Base-by-base conservation (phyloP, 64 coral and sea anemone genomes). In the Montipora cactus region DNA sequence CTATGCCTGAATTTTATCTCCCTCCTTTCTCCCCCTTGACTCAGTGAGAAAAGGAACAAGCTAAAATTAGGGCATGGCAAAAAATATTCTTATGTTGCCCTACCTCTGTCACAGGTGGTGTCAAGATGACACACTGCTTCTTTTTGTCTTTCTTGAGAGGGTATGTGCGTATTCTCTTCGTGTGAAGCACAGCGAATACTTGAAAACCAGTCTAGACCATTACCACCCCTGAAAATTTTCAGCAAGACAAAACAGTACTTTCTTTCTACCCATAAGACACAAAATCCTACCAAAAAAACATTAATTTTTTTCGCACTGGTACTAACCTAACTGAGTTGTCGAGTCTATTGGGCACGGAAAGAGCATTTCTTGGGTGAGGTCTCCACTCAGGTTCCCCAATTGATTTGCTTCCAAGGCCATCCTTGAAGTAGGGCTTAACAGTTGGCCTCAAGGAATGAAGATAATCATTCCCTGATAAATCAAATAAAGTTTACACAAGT, bases 301-400 rank as follows among this genome's bases (percentile, higher is more conserved):
- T 37, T 37, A 37, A 37, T 37, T 37, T 37, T 37, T 37, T 37
- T 37, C 37, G 2, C 37, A 37, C 37, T 37, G 37, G 37, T 37
- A 37, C 37, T 37, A 37, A 98, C 96, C 87, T 78, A 53, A 23
- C 53, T 72, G 79, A 89, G 70, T 74, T 94, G 72, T 61, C 88
- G 80, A 48, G 85, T 93, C 81, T 90, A 16, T 69, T 46, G 2
- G 75, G 92, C 14, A 91, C 74, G 48, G 89, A 95, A 77, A 90
- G 86, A 79, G 80, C 95, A 76, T 99, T 99, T 87, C 90, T 81
- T 0, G 79, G 87, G 76, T 96, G 98, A 11, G 98, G 98, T 66
- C 84, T 94, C 98, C 98, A 99, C 53, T 95, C 22, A 47, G 98
- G 98, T 69, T 99, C 98, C 25, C 98, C 98, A 67, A 99, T 94